Evolutionary conservation across 2,113 vertebrate genomes (phyloP).

Genomic region (Turdus rufiventris): DNA sequence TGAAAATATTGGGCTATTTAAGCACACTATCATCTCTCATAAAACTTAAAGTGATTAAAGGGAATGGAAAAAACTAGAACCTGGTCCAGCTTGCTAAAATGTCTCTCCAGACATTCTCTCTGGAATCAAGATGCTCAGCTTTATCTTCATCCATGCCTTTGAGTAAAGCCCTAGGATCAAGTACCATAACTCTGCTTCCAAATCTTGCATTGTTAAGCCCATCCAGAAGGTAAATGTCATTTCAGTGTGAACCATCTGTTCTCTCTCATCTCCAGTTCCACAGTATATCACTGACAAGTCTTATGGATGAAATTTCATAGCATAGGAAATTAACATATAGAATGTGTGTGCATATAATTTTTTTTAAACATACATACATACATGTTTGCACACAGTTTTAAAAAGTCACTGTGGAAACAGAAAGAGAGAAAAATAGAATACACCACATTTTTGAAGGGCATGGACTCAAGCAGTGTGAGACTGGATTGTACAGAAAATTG

Average conservation of each 20-base stretch:
- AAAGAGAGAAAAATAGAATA: not conserved
- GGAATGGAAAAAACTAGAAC: not conserved
- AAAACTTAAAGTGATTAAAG: not conserved
- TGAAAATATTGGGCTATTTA: not conserved
- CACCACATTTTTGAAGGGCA: not conserved
- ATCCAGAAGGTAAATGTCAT: not conserved
- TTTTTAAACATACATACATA: not conserved
- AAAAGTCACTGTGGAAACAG: not conserved
- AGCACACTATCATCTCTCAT: not conserved
- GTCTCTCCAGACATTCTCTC: not conserved
- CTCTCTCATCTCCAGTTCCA: not conserved
- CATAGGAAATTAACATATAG: not conserved
- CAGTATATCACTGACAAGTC: not conserved
- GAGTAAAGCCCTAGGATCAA: not conserved
- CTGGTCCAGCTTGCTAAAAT: not conserved
- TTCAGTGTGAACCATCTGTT: not conserved
- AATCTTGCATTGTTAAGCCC: not conserved
- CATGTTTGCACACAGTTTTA: not conserved
- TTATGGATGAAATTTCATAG: not conserved
- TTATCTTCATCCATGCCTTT: not conserved
- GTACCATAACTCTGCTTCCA: not conserved
- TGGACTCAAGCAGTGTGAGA: not conserved
- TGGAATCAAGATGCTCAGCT: accelerated
- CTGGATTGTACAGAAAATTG: not conserved
- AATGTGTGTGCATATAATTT: not conserved